A percentile compares a stretch with the other conserved stretches of the same genome.
Conservation (phyloP, 1,140 invertebrate species). For the Aphelinus certus region DNA sequence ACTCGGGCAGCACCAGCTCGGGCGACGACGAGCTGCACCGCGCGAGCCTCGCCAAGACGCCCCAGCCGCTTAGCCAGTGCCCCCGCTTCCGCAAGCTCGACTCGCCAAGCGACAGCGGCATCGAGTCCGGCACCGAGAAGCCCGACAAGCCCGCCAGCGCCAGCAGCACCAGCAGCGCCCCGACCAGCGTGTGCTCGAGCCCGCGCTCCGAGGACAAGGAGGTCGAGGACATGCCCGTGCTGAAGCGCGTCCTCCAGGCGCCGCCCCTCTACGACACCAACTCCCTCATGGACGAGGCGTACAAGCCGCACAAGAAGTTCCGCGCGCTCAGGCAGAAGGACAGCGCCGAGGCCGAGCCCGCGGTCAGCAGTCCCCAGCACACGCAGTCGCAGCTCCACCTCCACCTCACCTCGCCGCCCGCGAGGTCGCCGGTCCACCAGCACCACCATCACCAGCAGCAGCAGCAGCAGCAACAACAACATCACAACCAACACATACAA, state of each 20-base stretch:
- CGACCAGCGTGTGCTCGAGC: slow-evolving; percentile 85
- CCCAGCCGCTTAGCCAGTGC: slow-evolving; percentile 63
- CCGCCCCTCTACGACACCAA: slow-evolving; percentile 89
- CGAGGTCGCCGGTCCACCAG: slow-evolving; percentile 49
- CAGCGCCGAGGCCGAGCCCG: slow-evolving; percentile 78
- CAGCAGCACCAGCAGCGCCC: slow-evolving; percentile 74
- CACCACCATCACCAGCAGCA: slow-evolving; percentile 42
- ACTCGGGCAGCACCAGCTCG: slow-evolving; percentile 77
- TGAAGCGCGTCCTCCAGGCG: slow-evolving; percentile 90
- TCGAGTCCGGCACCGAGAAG: slow-evolving; percentile 91
- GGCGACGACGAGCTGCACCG: slow-evolving; percentile 81
- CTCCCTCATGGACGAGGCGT: slow-evolving; percentile 91
- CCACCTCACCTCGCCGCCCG: slow-evolving; percentile 62
- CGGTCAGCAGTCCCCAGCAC: slow-evolving; percentile 56
- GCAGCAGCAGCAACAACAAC: slow-evolving; percentile 44
- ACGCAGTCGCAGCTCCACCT: slow-evolving; percentile 63
- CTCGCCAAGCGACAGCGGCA: slow-evolving; percentile 90
- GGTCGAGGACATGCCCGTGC: slow-evolving; percentile 91
- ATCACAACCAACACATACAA: slow-evolving; percentile 21
- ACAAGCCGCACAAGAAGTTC: slow-evolving; percentile 95
- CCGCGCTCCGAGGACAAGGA: slow-evolving; percentile 86
- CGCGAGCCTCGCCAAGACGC: slow-evolving; percentile 68
- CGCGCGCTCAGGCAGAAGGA: slow-evolving; percentile 82
- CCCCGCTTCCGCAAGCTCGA: slow-evolving; percentile 82
- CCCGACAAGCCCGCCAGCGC: slow-evolving; percentile 72